These are phyloP conservation scores for Drosophila quadrilineata DNA, from an alignment of 1,140 invertebrate species.

Conservation along the genomic window DNA sequence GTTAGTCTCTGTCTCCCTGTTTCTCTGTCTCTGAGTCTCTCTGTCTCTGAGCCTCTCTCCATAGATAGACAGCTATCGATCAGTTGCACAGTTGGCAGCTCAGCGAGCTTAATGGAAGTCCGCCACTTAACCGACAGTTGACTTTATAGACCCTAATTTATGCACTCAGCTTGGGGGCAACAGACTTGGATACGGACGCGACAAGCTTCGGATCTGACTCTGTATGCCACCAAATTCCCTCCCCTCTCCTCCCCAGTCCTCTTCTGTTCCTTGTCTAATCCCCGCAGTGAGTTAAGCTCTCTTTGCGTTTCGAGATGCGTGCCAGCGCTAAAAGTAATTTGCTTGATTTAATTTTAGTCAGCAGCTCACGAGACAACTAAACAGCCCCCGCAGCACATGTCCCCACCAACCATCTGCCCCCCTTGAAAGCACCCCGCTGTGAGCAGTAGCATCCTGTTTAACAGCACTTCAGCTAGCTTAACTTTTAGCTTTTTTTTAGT, in stretches of 20 bases:
- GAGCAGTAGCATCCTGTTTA: conserved; percentile 68
- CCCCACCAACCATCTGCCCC: not conserved
- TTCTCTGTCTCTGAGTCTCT: not conserved
- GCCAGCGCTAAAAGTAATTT: conserved; percentile 80
- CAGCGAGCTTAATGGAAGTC: conserved; percentile 77
- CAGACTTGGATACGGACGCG: conserved; percentile 32
- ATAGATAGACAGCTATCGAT: conserved; percentile 74
- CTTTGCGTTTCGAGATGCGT: conserved; percentile 75
- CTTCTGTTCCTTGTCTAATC: not conserved
- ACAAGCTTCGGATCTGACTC: conserved; percentile 35
- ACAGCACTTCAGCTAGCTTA: conserved; percentile 25
- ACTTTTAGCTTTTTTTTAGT: conserved; percentile 39
- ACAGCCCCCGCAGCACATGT: conserved; percentile 39
- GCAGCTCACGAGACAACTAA: conserved; percentile 64
- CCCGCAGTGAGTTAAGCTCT: too few species aligned
- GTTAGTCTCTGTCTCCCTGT: conserved; percentile 9
- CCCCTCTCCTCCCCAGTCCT: not conserved
- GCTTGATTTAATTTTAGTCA: conserved; percentile 80
- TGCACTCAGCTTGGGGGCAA: conserved; percentile 62
- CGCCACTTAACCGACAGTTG: conserved; percentile 74
- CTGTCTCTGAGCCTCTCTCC: conserved; percentile 28
- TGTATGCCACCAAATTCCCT: conserved; percentile 15
- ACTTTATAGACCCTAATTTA: conserved; percentile 68
- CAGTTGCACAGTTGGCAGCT: conserved; percentile 73
- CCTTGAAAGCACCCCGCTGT: not conserved